phyloP scores from a whole-genome alignment of 2,888 invertebrate genomes.

The Acronicta psi region DNA sequence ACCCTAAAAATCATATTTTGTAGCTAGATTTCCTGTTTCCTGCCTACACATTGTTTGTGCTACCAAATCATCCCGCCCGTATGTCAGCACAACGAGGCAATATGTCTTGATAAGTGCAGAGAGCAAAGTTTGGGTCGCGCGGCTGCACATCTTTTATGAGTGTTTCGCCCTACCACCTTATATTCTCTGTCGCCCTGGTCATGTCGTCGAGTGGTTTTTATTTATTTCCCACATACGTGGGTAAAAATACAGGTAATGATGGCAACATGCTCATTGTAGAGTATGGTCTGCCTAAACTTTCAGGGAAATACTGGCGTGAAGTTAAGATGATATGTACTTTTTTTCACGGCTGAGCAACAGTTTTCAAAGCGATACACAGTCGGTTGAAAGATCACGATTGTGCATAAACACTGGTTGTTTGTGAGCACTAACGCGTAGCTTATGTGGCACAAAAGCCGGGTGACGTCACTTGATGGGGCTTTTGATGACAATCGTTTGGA shows the following conservation, averaged over 20 bases:
- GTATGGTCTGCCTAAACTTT: no score
- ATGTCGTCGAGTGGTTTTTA: slow-evolving; percentile 33
- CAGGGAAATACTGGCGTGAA: no score
- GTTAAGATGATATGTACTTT: no score
- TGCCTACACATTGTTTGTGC: slow-evolving; percentile 20
- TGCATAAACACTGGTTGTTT: slow-evolving; percentile 22
- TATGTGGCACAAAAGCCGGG: slow-evolving; percentile 39
- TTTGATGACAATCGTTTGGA: slow-evolving; percentile 36
- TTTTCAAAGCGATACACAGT: slow-evolving; percentile 16
- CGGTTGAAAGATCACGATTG: slow-evolving; percentile 26
- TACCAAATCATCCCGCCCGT: slow-evolving; percentile 39
- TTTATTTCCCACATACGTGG: no score
- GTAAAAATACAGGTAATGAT: no score
- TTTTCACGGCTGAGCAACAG: no score
- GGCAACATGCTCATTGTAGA: no score
- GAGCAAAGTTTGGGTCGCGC: slow-evolving; percentile 71
- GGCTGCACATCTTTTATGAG: slow-evolving; percentile 67
- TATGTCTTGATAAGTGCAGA: slow-evolving; percentile 73
- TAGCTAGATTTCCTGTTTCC: no score
- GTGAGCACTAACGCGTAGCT: slow-evolving; percentile 24
- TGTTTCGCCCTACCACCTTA: slow-evolving; percentile 59
- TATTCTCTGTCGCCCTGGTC: slow-evolving; percentile 63
- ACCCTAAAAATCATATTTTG: no score
- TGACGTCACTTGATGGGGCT: slow-evolving; percentile 32
- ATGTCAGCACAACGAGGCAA: slow-evolving; percentile 60